phyloP scores from a whole-genome alignment of 2,888 invertebrate species.

The Caenorhabditis sp. region DNA sequence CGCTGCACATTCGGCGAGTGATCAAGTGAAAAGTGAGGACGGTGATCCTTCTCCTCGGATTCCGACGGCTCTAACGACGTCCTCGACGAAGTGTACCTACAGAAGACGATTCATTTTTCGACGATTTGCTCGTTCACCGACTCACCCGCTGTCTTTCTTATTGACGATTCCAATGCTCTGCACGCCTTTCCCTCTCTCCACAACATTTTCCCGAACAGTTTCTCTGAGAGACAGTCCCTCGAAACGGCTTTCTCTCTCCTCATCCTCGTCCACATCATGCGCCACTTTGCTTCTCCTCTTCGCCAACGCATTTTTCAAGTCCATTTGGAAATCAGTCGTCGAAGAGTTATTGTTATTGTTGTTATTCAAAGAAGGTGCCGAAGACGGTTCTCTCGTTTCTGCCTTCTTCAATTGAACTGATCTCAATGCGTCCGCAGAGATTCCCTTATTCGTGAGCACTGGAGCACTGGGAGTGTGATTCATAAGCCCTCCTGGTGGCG shows the following conservation, averaged over 20 bases:
- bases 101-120: background rate
- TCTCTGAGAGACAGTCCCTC: constrained; percentile 77
- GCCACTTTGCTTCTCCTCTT: constrained; percentile 76
- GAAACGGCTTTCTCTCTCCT: constrained; percentile 67
- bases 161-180: constrained; percentile 74
- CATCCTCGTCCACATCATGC: constrained; percentile 73
- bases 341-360: constrained; percentile 50
- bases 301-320: constrained; percentile 78
- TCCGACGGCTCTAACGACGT: constrained; percentile 79
- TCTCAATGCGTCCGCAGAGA: constrained; percentile 62
- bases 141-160: constrained; percentile 78
- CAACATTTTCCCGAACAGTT: constrained; percentile 77
- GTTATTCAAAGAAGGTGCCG: constrained; percentile 34
- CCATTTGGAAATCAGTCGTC: constrained; percentile 76
- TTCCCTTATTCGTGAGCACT: constrained; percentile 46
- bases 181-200: constrained; percentile 52
- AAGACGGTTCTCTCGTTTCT: constrained; percentile 23
- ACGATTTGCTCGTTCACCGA: background rate
- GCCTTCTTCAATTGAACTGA: constrained; percentile 57
- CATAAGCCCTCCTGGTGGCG: constrained; percentile 64
- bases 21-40: constrained; percentile 61
- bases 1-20: constrained; percentile 66
- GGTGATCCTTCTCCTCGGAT: constrained; percentile 69
- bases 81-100: constrained; percentile 79
- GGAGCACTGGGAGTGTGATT: constrained; percentile 49